A percentile compares a stretch with the other conserved stretches of the same genome.
Conservation (phyloP, 1,140 invertebrate species). For the Drosophila funebris region DNA sequence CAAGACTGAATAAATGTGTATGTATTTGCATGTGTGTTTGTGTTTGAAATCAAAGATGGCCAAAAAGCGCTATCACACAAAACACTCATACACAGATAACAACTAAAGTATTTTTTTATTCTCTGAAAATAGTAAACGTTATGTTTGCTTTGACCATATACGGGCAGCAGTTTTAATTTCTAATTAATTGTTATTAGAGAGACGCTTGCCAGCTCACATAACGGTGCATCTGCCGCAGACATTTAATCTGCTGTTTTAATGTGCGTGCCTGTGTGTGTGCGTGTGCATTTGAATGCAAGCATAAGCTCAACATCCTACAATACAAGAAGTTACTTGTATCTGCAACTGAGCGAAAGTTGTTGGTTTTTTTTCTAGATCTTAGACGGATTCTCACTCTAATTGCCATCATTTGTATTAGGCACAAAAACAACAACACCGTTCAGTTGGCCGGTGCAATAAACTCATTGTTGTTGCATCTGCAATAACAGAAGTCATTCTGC, state of each 20-base stretch:
- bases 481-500: conserved; percentile 42
- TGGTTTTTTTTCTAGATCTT: neutral
- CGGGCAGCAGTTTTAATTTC: conserved; percentile 40
- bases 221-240: conserved; percentile 62
- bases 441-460: conserved; percentile 61
- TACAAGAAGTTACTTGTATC: conserved; percentile 20
- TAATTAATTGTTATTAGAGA: conserved; percentile 58
- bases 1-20: conserved; percentile 51
- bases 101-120: neutral
- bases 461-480: conserved; percentile 46
- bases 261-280: conserved; percentile 21
- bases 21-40: conserved; percentile 11
- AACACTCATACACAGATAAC: conserved; percentile 41
- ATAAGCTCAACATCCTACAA: conserved; percentile 16
- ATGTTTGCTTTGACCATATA: conserved; percentile 48
- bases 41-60: conserved; percentile 55
- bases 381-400: conserved; percentile 63
- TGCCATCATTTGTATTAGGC: conserved; percentile 37
- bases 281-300: conserved; percentile 46
- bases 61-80: conserved; percentile 61
- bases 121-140: conserved; percentile 2
- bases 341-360: conserved; percentile 42
- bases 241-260: conserved; percentile 55
- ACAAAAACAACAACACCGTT: conserved; percentile 29
- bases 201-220: conserved; percentile 18